Base-by-base conservation (phyloP, 2,797 vertebrate species). In the Amphiprion clarkii region DNA sequence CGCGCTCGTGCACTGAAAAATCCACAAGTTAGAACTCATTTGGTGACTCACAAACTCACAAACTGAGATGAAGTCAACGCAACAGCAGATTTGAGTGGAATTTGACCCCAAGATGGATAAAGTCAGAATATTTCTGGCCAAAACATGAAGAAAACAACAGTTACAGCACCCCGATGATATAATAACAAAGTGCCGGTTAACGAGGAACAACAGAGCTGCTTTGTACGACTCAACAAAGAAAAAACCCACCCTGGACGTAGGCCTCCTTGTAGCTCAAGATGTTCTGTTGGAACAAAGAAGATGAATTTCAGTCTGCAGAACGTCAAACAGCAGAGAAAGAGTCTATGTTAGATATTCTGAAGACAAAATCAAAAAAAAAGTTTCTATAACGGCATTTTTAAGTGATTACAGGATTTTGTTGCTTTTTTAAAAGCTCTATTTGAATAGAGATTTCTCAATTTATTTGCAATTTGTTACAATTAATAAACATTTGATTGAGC, bases 1-100 rank as follows among this genome's bases (percentile, higher is more conserved):
- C 96, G 13, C 33, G 91, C 29, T 94, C 94, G 76, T 97, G 95
- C 68, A 97, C 98, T 99, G 87, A 1, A 49, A 58, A 11, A 23
- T 6, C 6, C 23, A 67, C 27, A 76, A 13, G 3, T 12, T 27
- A 9, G 19, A 21, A 40, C 13, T 3, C 57, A n/a, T n/a, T 2
- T 44, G 36, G 23, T 27, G 13, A 44, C 49, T 25, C 49, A 55
- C 13, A 33, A 42, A 36, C 5, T 44, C 6, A 16, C 46, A 40
- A 27, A 49, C 23, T 25, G n/a, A 27, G 54, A 12, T 62, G 0
- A 25, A 29, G 17, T 67, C 2, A 0, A 14, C 11, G 49, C 0
- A 33, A 42, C 9, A 55, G 57, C 4, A 56, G 3, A 46, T 64
- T 73, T 4, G 6, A 65, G 39, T 44, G 3, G 33, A 65, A 74